Base-by-base conservation (phyloP, 2,113 vertebrate genomes). In the Rattus rattus region DNA sequence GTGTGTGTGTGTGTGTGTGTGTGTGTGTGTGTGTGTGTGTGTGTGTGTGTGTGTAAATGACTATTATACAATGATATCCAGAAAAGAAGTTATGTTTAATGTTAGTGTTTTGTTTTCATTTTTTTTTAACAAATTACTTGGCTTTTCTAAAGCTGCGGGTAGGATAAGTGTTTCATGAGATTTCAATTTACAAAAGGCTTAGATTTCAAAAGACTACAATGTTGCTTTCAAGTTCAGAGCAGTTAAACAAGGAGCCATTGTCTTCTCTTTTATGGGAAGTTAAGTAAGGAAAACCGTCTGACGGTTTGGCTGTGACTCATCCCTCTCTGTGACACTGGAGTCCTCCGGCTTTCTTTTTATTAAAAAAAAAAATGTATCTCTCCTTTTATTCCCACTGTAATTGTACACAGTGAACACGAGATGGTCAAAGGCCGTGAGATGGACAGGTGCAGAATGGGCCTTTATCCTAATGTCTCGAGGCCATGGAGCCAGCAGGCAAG, bases 171-270 rank as follows among this genome's bases (percentile, higher is more conserved):
- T 92, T 92, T 88, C 72, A 49, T 52, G 20, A 91, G 76, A 69
- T 94, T 93, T 97, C 76, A 47, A 9, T 28, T 96, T 91, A 96
- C 88, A 77, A 90, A 95, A 95, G 90, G 86, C 77, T 96, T 96
- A 39, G 85, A 75, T 97, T 97, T 98, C 96, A 94, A 89, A 96
- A 97, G 52, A 17, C 86, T 67, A 14, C 43, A 97, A 79, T 30
- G 33, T 69, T 7, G 77, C 88, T 95, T 96, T 93, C 67, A 69
- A 90, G 70, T 95, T 97, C 91, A 89, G 83, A 95, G 95, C 79
- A 47, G 36, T 75, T 47, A 22, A 95, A 98, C 97, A 97, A 97
- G 94, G 72, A 79, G 5, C 86, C 88, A 96, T 97, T 97, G 96
- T 97, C n/a, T 59, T 96, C 92, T 30, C 19, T 7, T 67, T 94